Conservation (phyloP, 2,797 vertebrate species). For the Avahi laniger region DNA sequence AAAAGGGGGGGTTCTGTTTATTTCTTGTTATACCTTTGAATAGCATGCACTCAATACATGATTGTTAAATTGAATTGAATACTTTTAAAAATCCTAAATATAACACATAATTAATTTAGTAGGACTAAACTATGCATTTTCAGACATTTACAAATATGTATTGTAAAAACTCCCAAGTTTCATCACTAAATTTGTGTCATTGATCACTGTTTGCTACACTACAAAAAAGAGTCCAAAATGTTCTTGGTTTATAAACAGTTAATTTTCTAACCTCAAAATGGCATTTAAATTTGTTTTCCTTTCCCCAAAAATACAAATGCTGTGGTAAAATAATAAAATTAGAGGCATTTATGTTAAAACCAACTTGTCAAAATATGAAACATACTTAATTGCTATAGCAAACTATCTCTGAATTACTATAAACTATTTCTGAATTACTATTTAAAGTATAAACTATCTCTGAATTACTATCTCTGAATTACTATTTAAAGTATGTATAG, state of each 20-base stretch:
- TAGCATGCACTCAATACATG: not conserved
- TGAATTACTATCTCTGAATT: not conserved
- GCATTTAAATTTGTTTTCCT: constrained; percentile 31
- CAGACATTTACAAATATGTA: not conserved
- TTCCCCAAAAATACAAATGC: not conserved
- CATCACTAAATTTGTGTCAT: not conserved
- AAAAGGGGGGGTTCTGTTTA: not conserved
- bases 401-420: not conserved
- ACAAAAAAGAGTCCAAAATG: not conserved
- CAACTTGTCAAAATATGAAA: not conserved
- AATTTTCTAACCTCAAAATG: constrained; percentile 41
- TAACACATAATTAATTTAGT: not conserved
- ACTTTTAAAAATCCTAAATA: not conserved
- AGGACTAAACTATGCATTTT: not conserved
- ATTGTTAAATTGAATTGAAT: not conserved
- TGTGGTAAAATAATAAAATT: constrained; percentile 27
- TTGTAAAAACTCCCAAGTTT: not conserved
- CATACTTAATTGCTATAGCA: not conserved
- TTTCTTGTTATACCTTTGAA: not conserved
- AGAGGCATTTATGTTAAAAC: not conserved
- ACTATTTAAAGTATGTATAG: constrained; percentile 6
- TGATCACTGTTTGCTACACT: not conserved
- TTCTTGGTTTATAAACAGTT: not conserved
- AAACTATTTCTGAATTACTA: not conserved
- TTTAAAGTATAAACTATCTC: not conserved